A percentile compares a stretch with the other conserved stretches of the same genome.
These are phyloP conservation scores for Dreissena polymorpha DNA, from an alignment of 1,140 invertebrate genomes.

Conservation along the genomic window DNA sequence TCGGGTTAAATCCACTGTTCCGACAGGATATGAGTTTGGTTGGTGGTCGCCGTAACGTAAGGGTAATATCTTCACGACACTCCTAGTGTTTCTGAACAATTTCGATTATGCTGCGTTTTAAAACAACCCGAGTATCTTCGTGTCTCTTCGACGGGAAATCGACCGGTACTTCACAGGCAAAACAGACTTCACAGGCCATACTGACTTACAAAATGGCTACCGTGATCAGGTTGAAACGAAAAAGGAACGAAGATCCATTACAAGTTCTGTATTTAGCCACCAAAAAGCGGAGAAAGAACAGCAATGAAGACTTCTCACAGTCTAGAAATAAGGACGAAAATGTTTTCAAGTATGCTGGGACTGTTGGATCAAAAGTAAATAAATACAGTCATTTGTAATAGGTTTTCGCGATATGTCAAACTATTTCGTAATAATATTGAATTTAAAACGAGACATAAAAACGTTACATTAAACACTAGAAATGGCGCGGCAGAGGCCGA, in stretches of 20 bases:
- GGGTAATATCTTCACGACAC: too few relatives aligned
- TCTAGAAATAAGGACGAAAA: constrained; percentile 11
- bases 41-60: too few relatives aligned
- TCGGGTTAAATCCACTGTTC: too few relatives aligned
- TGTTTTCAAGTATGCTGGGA: constrained; percentile 71
- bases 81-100: too few relatives aligned
- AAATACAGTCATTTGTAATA: constrained; percentile 5
- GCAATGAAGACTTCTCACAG: background rate
- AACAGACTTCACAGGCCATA: constrained; percentile 17
- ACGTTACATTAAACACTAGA: background rate
- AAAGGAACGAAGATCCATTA: constrained; percentile 71
- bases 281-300: constrained; percentile 62
- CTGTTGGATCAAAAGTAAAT: constrained; percentile 64
- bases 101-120: too few relatives aligned
- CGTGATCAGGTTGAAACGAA: constrained; percentile 73
- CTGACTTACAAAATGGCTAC: constrained; percentile 70
- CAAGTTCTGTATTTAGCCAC: constrained; percentile 71
- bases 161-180: background rate
- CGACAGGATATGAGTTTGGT: too few relatives aligned
- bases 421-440: background rate
- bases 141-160: too few relatives aligned
- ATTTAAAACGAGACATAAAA: background rate
- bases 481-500: too few relatives aligned
- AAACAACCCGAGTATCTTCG: too few relatives aligned
- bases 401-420: constrained; percentile 20